Evolutionary conservation across 2,888 invertebrate genomes (phyloP), one percentile per base, ranked within the genome.

Genomic region (Piscicola geometra): DNA sequence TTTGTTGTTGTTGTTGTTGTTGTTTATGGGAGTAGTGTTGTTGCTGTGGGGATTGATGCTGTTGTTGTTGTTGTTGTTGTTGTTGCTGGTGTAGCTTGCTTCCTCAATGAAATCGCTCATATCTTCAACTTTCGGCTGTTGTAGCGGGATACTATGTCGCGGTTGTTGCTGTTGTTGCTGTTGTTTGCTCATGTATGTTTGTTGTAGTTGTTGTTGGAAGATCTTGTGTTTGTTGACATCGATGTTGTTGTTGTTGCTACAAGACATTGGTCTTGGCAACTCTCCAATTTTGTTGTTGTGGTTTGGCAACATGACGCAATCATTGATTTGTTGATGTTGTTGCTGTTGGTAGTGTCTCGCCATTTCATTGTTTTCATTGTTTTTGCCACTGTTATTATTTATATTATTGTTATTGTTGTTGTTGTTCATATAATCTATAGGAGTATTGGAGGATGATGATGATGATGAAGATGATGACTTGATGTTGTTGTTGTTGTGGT

Each of bases 121-220:
- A 56, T 73, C 64, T 28, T 73, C 73, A 33, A 73, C 64, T 35
- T 73, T 73, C 18, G 73, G 73, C 56, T 72, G 72, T 18, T 41
- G n/a, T n/a, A 56, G 36, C 30, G 30, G 47, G 33, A 73, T 50
- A 9, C 32, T 52, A n/a, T 52, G 73, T 33, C 52, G 47, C 56
- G 47, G 71, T 33, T 71, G 71, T n/a, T 68, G 68, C 64, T 64
- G 64, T 9, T 70, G 70, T 28, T 71, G 71, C 30, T 67, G 67
- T 35, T 67, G 67, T 67, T 67, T 32, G 67, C 30, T 67, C 9
- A 73, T 3, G 56, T 50, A 73, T 15, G 12, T 33, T 25, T 60
- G 60, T 56, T 73, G 73, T n/a, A 30, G 64, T 35, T 50, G 73
- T 36, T 67, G 67, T 30, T 35, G 35, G 35, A 35, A 67, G 21